Base-by-base conservation (phyloP, 1,140 invertebrate genomes). In the Ceratina japonica region DNA sequence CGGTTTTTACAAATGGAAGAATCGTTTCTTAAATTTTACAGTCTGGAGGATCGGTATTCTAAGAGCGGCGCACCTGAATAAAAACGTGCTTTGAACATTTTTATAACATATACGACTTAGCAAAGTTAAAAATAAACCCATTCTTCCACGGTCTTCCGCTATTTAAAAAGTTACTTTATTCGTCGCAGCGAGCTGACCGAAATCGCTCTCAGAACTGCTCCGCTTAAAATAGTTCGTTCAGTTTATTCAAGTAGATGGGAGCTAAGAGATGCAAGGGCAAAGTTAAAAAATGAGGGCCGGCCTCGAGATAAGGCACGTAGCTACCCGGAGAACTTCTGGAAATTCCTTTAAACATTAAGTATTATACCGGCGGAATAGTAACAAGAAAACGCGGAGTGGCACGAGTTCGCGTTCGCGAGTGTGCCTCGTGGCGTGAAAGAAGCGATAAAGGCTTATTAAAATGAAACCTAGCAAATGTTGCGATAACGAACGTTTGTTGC, bases 381-480 rank as follows among this genome's bases (percentile, higher is more conserved):
- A 71, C 27, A 63, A 54, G 58, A 52, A 63, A 63, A 52, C 18
- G 24, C 4, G 31, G 18, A 3, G n/a, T 24, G 16, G 10, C 37
- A 44, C 37, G 2, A 44, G 37, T 10, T 44, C 37, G n/a, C n/a
- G n/a, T n/a, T 44, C 5, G 22, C 49, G 20, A 63, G 51, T 63
- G 22, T 2, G 15, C 27, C 24, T 15, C 4, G 44, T 22, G 49
- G 56, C 49, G 24, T 61, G 49, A 44, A 61, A 54, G 31, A 20
- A 44, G 5, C 27, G 75, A 77, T 77, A 77, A 77, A 52, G 18
- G 51, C n/a, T 54, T 71, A 72, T 71, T 71, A 77, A 77, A 70
- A 72, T 37, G 68, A 63, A 54, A 52, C 59, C 24, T 12, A 52
- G 66, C 27, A 63, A 71, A 44, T 18, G 59, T 8, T 0, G 12